phyloP scores from a whole-genome alignment of 2,888 invertebrate species.

The Macrophya alboannulata region DNA sequence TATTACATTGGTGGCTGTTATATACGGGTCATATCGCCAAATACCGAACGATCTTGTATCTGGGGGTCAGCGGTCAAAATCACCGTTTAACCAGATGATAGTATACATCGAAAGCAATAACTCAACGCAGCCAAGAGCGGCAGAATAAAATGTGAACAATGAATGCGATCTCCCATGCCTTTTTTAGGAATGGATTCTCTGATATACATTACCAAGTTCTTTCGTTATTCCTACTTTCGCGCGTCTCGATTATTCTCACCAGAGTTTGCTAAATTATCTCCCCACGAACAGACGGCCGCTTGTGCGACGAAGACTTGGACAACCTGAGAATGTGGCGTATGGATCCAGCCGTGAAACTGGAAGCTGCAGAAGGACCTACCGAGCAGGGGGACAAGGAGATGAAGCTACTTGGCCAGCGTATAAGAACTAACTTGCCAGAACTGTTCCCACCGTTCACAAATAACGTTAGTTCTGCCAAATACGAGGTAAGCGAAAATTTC shows the following conservation, averaged over 20 bases:
- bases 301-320: constrained; percentile 87
- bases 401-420: constrained; percentile 85
- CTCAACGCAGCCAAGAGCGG: too few relatives aligned
- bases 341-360: constrained; percentile 83
- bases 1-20: too few relatives aligned
- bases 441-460: constrained; percentile 79
- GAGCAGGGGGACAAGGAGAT: constrained; percentile 84
- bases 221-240: too few relatives aligned
- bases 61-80: too few relatives aligned
- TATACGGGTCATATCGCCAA: too few relatives aligned
- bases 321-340: constrained; percentile 86
- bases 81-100: too few relatives aligned
- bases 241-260: background rate
- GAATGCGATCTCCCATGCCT: too few relatives aligned
- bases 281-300: constrained; percentile 77
- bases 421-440: constrained; percentile 85
- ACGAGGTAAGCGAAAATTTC: constrained; percentile 64
- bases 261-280: background rate
- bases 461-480: constrained; percentile 73
- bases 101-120: too few relatives aligned
- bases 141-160: too few relatives aligned
- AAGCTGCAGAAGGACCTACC: constrained; percentile 83
- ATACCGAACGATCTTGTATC: too few relatives aligned
- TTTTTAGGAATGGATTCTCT: too few relatives aligned
- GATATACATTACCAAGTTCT: too few relatives aligned